Conservation (phyloP, 2,797 vertebrate species). For the Spondyliosoma cantharus region DNA sequence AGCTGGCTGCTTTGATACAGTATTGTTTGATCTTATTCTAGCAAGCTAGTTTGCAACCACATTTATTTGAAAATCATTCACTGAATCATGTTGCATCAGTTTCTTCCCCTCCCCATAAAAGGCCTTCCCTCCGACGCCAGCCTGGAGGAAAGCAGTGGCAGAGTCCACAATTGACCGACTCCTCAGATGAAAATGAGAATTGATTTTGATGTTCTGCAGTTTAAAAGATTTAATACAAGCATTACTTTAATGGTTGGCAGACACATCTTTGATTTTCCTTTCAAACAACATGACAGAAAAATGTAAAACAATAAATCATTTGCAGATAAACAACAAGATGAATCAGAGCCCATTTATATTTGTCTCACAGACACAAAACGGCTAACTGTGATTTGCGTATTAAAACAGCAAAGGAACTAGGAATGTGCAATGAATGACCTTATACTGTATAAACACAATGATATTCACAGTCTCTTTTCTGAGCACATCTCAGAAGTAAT, state of each 20-base stretch:
- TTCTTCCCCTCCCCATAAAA: neutral
- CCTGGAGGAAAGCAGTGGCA: neutral
- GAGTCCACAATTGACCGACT: neutral
- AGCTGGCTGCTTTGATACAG: neutral
- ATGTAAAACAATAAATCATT: neutral
- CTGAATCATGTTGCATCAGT: neutral
- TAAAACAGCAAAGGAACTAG: neutral
- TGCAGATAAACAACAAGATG: neutral
- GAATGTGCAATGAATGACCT: neutral
- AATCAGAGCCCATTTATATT: neutral
- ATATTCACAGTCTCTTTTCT: neutral
- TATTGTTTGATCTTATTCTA: neutral
- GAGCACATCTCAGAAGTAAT: too few species aligned
- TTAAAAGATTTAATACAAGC: neutral
- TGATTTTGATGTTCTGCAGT: neutral
- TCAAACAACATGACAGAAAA: neutral
- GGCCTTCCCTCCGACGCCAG: neutral
- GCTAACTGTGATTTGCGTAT: neutral
- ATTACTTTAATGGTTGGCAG: neutral
- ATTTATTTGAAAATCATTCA: neutral
- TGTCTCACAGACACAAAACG: neutral
- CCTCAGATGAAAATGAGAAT: conserved; percentile 12
- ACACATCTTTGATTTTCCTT: neutral
- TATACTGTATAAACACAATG: neutral
- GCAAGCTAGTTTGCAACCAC: neutral